Percentiles rank a stretch among this genome's conserved stretches.
Evolutionary conservation across 2,888 invertebrate species (phyloP).

Genomic region (Lochmaea capreae): DNA sequence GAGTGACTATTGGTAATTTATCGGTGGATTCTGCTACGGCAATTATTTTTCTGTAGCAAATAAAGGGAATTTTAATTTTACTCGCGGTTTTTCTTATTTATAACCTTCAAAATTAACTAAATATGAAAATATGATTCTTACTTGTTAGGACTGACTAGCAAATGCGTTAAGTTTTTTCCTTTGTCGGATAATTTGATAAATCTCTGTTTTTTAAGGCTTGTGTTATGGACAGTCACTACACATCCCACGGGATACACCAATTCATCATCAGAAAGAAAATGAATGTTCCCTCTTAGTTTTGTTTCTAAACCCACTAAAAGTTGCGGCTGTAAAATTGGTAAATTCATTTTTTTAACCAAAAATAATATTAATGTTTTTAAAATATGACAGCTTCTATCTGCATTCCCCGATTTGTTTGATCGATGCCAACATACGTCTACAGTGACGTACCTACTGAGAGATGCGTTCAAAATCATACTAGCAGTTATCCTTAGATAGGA

Average conservation of each 20-base stretch:
- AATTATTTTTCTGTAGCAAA: conserved; percentile 70
- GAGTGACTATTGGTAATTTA: conserved; percentile 70
- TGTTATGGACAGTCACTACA: conserved; percentile 80
- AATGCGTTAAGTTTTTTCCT: conserved; percentile 72
- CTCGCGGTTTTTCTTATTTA: neutral
- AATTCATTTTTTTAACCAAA: conserved; percentile 37
- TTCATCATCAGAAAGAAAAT: conserved; percentile 79
- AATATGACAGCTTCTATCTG: neutral
- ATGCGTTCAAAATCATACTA: no score
- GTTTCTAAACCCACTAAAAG: conserved; percentile 75
- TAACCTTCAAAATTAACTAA: neutral
- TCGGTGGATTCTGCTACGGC: conserved; percentile 71
- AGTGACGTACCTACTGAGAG: neutral
- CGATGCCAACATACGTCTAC: neutral
- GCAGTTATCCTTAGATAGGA: no score
- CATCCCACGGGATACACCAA: conserved; percentile 85
- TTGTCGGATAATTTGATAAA: conserved; percentile 78
- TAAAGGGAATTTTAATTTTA: conserved; percentile 39
- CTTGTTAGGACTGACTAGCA: conserved; percentile 77
- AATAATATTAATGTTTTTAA: neutral
- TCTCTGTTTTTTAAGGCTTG: conserved; percentile 77
- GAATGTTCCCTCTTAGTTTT: conserved; percentile 76
- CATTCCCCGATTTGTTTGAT: conserved; percentile 6
- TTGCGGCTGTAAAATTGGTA: conserved; percentile 71
- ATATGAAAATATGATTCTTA: conserved; percentile 60